Percentiles rank a stretch among this genome's conserved stretches.
Conservation (phyloP, 23 tunicate species). For the Halocynthia aurantium region DNA sequence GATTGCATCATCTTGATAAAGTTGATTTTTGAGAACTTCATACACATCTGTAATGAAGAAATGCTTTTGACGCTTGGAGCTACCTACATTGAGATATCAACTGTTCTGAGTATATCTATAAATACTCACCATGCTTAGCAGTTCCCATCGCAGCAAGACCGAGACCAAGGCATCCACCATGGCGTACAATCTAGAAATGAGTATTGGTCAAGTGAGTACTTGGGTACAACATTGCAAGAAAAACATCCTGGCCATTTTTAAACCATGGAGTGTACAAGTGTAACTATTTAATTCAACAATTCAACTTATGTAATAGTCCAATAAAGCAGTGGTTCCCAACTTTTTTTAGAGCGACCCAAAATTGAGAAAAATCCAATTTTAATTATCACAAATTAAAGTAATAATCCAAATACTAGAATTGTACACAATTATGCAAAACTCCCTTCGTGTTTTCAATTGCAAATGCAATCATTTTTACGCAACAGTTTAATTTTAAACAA, state of each 20-base stretch:
- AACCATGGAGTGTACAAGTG: background rate
- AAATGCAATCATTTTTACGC: no score
- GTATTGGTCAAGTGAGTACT: background rate
- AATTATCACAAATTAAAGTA: no score
- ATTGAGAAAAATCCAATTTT: no score
- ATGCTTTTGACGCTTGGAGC: background rate
- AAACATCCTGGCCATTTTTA: background rate
- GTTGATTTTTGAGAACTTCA: slow-evolving; percentile 70
- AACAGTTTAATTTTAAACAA: no score
- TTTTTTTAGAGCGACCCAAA: no score
- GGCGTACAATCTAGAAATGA: slow-evolving; percentile 48
- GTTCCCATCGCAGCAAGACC: slow-evolving; percentile 98
- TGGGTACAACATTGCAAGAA: background rate
- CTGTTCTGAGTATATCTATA: background rate
- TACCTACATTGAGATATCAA: background rate
- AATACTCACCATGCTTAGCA: slow-evolving; percentile 47
- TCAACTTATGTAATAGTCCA: no score
- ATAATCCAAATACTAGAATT: no score
- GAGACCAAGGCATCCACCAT: slow-evolving; percentile 96
- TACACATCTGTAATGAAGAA: slow-evolving; percentile 47
- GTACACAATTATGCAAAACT: no score
- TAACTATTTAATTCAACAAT: no score
- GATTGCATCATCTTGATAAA: slow-evolving; percentile 96
- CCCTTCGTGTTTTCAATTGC: no score
- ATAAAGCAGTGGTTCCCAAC: no score